These are phyloP conservation scores for Phymanthus crucifer DNA, from an alignment of 92 coral and sea anemone genomes.

Conservation along the genomic window DNA sequence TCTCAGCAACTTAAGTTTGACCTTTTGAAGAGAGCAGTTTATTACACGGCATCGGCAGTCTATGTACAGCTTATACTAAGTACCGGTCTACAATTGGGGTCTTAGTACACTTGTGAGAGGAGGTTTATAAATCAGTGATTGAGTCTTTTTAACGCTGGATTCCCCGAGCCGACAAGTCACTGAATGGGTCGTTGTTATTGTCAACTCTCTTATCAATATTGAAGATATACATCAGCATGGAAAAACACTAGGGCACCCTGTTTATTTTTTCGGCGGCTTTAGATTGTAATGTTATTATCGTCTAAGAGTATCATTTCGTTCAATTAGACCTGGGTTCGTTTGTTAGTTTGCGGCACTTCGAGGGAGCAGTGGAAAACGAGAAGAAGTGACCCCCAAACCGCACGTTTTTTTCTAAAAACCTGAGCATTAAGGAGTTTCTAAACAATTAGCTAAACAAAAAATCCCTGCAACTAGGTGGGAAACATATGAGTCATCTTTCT, in stretches of 20 bases:
- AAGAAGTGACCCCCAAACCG: conserved; percentile 11
- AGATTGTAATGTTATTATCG: conserved; percentile 73
- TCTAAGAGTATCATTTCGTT: conserved; percentile 63
- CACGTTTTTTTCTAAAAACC: not conserved
- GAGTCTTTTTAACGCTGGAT: not conserved
- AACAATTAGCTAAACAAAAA: not conserved
- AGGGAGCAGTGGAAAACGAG: not conserved
- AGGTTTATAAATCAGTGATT: not conserved
- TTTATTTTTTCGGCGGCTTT: conserved; percentile 81
- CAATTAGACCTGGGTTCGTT: conserved; percentile 54
- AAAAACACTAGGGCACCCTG: conserved; percentile 29
- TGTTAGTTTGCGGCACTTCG: conserved; percentile 22
- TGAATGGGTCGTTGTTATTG: not conserved
- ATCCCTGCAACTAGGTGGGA: not conserved
- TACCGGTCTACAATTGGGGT: conserved; percentile 28
- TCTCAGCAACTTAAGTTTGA: conserved; percentile 20
- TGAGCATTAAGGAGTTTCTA: not conserved
- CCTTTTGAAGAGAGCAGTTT: conserved; percentile 38
- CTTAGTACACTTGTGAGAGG: conserved; percentile 18
- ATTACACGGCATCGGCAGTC: conserved; percentile 36
- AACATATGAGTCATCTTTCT: not conserved
- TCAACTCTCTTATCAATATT: not conserved
- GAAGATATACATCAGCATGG: not conserved
- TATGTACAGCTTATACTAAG: conserved; percentile 29
- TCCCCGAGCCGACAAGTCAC: not conserved